phyloP scores from a whole-genome alignment of 1,140 invertebrate genomes.

The Copidosoma floridanum region DNA sequence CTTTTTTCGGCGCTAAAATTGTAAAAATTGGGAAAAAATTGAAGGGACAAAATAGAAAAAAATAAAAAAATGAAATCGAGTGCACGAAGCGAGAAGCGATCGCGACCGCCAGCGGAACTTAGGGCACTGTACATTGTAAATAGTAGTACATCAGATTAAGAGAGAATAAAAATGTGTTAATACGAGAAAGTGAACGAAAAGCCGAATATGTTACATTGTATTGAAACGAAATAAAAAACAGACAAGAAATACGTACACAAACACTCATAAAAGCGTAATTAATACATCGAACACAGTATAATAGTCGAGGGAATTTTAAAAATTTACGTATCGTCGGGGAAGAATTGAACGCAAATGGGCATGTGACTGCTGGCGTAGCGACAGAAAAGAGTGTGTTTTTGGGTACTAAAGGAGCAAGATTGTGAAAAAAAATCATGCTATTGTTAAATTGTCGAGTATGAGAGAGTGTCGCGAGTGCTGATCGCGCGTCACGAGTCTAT shows the following conservation, averaged over 20 bases:
- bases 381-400: constrained; percentile 29
- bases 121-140: constrained; percentile 57
- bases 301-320: constrained; percentile 1
- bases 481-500: constrained; percentile 25
- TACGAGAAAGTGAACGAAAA: constrained; percentile 6
- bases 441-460: too few species aligned
- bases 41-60: too few species aligned
- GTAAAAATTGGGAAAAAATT: too few species aligned
- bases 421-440: constrained; percentile 17
- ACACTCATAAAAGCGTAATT: too few species aligned
- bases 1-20: too few species aligned
- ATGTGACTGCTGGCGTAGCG: constrained; percentile 5
- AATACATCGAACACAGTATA: not conserved
- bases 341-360: constrained; percentile 9
- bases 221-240: not conserved
- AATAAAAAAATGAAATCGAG: constrained; percentile 12
- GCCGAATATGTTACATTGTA: constrained; percentile 2
- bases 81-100: constrained; percentile 23
- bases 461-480: constrained; percentile 21
- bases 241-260: not conserved
- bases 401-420: constrained; percentile 34
- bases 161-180: constrained; percentile 31
- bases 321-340: constrained; percentile 14
- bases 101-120: constrained; percentile 37
- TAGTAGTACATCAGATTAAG: constrained; percentile 46